Conservation (phyloP, 2,888 invertebrate species). For the Sinohyriopsis cumingii region DNA sequence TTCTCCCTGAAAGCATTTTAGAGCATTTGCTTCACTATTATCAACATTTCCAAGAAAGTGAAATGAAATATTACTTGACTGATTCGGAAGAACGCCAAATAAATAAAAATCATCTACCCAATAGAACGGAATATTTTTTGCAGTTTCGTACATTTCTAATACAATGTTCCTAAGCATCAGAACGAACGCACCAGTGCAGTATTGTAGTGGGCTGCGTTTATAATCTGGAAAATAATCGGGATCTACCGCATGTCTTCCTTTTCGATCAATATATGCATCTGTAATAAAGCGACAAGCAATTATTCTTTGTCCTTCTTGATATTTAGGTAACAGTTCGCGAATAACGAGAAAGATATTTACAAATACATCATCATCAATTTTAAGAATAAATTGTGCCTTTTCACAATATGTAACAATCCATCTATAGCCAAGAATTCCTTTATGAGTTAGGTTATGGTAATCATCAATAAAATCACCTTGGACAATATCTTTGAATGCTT, state of each 20-base stretch:
- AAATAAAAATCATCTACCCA: conserved; percentile 9
- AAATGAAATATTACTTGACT: neutral
- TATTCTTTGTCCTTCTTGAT: no score
- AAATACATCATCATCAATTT: conserved; percentile 55
- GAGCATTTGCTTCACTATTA: no score
- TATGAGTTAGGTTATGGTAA: no score
- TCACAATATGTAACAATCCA: conserved; percentile 51
- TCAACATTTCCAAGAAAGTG: neutral
- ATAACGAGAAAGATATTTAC: conserved; percentile 46
- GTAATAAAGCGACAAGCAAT: no score
- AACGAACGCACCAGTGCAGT: conserved; percentile 4
- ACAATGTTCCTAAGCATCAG: no score
- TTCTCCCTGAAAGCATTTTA: no score
- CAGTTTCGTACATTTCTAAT: neutral
- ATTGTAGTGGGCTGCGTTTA: neutral
- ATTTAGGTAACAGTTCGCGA: no score
- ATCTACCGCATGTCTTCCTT: neutral
- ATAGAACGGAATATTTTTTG: conserved; percentile 1
- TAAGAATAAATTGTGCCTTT: conserved; percentile 43
- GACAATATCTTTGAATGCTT: conserved; percentile 44
- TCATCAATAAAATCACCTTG: conserved; percentile 52
- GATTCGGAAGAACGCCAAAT: conserved; percentile 4
- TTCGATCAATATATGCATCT: no score
- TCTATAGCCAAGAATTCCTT: no score
- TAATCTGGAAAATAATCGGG: neutral